Evolutionary conservation across 2,888 invertebrate genomes (phyloP), one percentile per base, ranked within the genome.

Genomic region (Hydrotaea cyrtoneurina): DNA sequence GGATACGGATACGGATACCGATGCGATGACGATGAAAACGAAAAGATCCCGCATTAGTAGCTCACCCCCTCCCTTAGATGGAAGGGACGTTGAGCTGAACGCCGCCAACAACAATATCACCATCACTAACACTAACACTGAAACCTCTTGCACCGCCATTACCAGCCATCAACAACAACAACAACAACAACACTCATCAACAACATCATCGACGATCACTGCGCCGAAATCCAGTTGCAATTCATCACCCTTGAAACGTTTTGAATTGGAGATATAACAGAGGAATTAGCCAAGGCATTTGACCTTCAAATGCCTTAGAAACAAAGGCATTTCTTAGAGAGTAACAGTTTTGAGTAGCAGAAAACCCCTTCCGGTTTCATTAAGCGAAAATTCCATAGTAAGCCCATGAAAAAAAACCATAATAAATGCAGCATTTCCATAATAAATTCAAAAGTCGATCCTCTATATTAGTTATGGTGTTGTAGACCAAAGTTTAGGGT

Each of bases 31-130:
- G 80, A 80, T 74, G 76, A 72, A 82, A 82, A 83, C 86, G 76
- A 83, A 82, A 79, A 72, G 79, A 59, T 74, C 75, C 55, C 80
- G 74, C 74, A 85, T 78, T 72, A 72, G 53, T 43, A 86, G 92
- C 87, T 92, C 93, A 89, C 91, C 93, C 92, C 93, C 93, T 90
- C 94, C 95, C 90, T 94, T 94, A 89, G 94, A 93, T 92, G 96
- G 96, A 92, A 94, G 95, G 94, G 96, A 95, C 93, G 95, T 95
- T 90, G 95, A 95, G 92, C 92, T 85, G 57, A 83, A 82, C 86
- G 83, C 64, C 86, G n/a, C 75, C 85, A 82, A 19, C 57, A 21
- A 7, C 57, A 46, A 11, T 39, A 69, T n/a, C 21, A 69, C 7
- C 46, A 77, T 53, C 62, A 85, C 80, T 80, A 72, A 79, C 76